Base-by-base conservation (phyloP, 2,888 invertebrate genomes). In the Stomorhina lunata region DNA sequence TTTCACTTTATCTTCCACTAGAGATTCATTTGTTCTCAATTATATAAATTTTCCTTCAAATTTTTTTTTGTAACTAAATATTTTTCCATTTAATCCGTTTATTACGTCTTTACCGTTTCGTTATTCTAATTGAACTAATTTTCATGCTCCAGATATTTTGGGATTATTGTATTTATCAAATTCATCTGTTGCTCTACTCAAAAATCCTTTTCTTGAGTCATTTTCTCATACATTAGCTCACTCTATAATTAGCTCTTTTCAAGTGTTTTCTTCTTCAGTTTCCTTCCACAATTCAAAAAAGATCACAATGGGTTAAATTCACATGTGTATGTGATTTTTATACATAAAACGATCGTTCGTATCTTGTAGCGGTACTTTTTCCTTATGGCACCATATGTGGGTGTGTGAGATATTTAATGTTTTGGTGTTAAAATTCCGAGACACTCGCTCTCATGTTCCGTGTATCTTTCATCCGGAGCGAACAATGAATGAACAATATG, bases 111-210 rank as follows among this genome's bases (percentile, higher is more conserved):
- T 79, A 79, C 89, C 84, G 84, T 86, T 87, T 77, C 86, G 85
- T 85, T 87, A 84, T 84, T 83, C 87, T 86, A 85, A 84, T 83
- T 85, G 78, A 85, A 89, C 89, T 89, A 86, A 86, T 85, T 75
- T 80, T 71, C 81, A 80, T 81, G 86, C 85, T 85, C 85, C 84
- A 84, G 78, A 85, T 83, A 73, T 83, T 83, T 80, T 83, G 82
- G 82, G 83, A 84, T 84, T 79, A 63, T 27, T 78, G 80, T 78
- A 73, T 79, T 66, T 27, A 75, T 53, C 66, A 72, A 59, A 71
- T 68, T 57, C 29, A 34, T 48, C n/a, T 71, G 50, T 40, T 68
- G 61, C 40, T n/a, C n/a, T 65, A 79, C 76, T 76, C 76, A 83
- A 80, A 81, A 85, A 86, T 86, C 87, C 85, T 86, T 87, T 80